Conservation (phyloP, 30 jellyfish, hydroid and myxozoan genomes). For the Mastigias papua region DNA sequence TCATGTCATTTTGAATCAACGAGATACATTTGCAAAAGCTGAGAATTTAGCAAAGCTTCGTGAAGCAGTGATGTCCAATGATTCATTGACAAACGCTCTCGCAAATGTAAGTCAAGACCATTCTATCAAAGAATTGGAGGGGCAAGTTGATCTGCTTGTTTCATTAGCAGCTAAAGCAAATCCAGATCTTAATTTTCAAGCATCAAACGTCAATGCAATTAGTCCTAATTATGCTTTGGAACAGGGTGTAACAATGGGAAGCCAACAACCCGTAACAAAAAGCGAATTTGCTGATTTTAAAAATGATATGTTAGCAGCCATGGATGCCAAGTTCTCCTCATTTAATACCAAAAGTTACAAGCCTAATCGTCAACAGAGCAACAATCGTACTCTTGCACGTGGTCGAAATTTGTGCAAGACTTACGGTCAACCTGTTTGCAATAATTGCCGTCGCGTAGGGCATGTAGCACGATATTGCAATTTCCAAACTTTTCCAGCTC, state of each 20-base stretch:
- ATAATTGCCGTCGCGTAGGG: not conserved
- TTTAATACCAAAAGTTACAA: not conserved
- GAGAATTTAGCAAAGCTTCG: constrained; percentile 16
- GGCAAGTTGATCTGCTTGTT: constrained; percentile 2
- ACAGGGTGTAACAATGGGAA: not conserved
- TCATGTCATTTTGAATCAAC: constrained; percentile 41
- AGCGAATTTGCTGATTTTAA: not conserved
- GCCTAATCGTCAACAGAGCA: not conserved
- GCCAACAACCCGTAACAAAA: not conserved
- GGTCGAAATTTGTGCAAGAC: constrained; percentile 31
- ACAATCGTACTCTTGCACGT: not conserved
- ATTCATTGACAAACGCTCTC: not conserved
- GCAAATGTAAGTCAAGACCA: not conserved
- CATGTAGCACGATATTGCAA: constrained; percentile 35
- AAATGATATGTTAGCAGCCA: constrained; percentile 15
- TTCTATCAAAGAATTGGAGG: constrained; percentile 6
- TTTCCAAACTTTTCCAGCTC: not conserved
- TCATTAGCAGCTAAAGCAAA: constrained; percentile 16
- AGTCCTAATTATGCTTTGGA: not conserved
- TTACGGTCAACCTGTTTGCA: constrained; percentile 21
- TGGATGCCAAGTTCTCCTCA: not conserved
- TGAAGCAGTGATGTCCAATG: constrained; percentile 21
- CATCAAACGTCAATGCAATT: not conserved
- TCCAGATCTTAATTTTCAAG: not conserved
- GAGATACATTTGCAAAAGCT: constrained; percentile 25